These are phyloP conservation scores for Aricia agestis DNA, from an alignment of 1,140 invertebrate species.

Conservation along the genomic window DNA sequence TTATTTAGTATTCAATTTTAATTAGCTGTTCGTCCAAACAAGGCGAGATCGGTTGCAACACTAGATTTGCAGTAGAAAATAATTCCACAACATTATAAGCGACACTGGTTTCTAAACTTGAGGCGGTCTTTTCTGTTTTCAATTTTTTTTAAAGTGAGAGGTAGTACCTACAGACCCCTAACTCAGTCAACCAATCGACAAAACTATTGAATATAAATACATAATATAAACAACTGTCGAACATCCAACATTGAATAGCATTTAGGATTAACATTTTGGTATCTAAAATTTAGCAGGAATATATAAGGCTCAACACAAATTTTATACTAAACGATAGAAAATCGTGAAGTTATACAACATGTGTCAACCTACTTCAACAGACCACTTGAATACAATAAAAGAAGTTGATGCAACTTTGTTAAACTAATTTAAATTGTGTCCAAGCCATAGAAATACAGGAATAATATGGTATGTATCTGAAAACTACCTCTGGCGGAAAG, in stretches of 20 bases:
- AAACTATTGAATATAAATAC: too few relatives aligned
- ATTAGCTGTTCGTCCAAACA: constrained; percentile 36
- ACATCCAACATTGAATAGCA: too few relatives aligned
- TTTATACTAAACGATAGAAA: too few relatives aligned
- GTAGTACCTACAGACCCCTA: too few relatives aligned
- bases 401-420: background rate
- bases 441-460: constrained; percentile 2
- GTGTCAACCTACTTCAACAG: too few relatives aligned
- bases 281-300: too few relatives aligned
- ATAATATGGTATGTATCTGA: constrained; percentile 1
- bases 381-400: background rate
- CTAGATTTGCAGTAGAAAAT: constrained; percentile 12
- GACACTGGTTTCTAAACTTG: background rate
- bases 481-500: background rate
- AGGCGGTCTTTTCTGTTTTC: background rate
- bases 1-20: constrained; percentile 36
- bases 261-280: too few relatives aligned
- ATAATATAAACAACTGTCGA: background rate
- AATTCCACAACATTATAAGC: constrained; percentile 8
- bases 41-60: constrained; percentile 36
- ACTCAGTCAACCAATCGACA: too few relatives aligned
- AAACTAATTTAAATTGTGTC: constrained; percentile 3
- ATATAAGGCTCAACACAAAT: too few relatives aligned
- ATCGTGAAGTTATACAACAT: too few relatives aligned
- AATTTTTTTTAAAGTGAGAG: background rate